Percentiles rank a stretch among this genome's conserved stretches.
phyloP scores from a whole-genome alignment of 2,888 invertebrate genomes.

The Eumerus sabulonum region DNA sequence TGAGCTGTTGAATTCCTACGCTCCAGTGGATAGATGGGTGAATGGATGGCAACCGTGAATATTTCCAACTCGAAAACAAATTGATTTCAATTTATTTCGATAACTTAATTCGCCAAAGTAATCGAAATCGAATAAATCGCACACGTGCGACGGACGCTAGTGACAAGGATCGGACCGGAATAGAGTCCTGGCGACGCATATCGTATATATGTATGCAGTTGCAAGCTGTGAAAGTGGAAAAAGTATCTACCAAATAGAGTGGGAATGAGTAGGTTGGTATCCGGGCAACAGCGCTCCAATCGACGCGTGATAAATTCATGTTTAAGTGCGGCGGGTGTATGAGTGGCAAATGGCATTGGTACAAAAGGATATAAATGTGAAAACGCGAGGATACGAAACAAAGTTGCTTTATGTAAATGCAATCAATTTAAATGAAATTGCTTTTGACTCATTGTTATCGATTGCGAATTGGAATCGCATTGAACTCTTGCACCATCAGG shows the following conservation, averaged over 20 bases:
- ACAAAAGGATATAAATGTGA: slow-evolving; percentile 56
- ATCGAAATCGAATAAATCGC: slow-evolving; percentile 63
- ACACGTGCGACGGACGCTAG: slow-evolving; percentile 1
- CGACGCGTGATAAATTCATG: slow-evolving; percentile 55
- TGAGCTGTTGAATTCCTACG: slow-evolving; percentile 27
- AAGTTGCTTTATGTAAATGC: slow-evolving; percentile 68
- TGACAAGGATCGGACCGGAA: too few species aligned
- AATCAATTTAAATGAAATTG: slow-evolving; percentile 69
- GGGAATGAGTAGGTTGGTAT: neutral
- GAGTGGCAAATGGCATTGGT: slow-evolving; percentile 57
- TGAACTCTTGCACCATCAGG: slow-evolving; percentile 63
- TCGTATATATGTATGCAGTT: neutral
- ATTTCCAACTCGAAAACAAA: slow-evolving; percentile 39
- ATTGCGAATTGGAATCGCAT: slow-evolving; percentile 67
- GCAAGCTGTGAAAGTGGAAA: too few species aligned
- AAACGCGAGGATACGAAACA: slow-evolving; percentile 39
- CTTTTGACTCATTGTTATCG: slow-evolving; percentile 66
- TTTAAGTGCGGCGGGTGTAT: slow-evolving; percentile 45
- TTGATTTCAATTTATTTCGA: slow-evolving; percentile 58
- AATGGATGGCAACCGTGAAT: neutral
- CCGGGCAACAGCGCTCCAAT: slow-evolving; percentile 27
- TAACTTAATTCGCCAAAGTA: slow-evolving; percentile 63
- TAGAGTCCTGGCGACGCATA: slow-evolving; percentile 33
- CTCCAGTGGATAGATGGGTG: slow-evolving; percentile 5
- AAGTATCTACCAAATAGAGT: too few species aligned